phyloP scores from a whole-genome alignment of 1,140 invertebrate genomes.

The Bicyclus anynana region DNA sequence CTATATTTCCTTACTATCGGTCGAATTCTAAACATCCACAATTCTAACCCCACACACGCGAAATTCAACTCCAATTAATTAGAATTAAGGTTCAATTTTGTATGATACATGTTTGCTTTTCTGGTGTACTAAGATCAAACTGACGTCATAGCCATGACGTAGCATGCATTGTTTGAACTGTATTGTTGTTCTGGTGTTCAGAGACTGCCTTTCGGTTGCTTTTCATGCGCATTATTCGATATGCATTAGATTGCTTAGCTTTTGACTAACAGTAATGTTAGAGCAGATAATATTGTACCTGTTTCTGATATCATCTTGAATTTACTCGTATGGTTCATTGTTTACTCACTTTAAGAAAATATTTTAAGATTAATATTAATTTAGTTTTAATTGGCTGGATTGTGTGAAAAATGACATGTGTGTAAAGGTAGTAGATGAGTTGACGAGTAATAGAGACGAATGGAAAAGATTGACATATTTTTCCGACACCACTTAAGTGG shows the following conservation, averaged over 20 bases:
- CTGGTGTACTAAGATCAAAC: constrained; percentile 17
- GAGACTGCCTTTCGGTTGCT: constrained; percentile 22
- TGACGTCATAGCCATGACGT: constrained; percentile 30
- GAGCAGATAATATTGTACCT: no score
- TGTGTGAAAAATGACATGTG: no score
- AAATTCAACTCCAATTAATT: neutral
- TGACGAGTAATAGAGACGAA: no score
- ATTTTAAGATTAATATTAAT: no score
- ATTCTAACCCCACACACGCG: neutral
- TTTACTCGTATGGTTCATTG: no score
- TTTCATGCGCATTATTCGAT: constrained; percentile 22
- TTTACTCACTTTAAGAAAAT: no score
- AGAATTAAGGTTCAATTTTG: neutral
- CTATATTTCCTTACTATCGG: constrained; percentile 28
- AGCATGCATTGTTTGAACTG: constrained; percentile 32
- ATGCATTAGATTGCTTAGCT: constrained; percentile 6
- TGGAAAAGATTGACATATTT: no score
- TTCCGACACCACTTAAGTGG: no score
- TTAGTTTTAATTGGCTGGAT: no score
- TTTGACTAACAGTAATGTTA: neutral
- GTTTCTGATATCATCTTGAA: no score
- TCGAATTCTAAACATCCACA: constrained; percentile 14
- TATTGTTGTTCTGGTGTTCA: constrained; percentile 32
- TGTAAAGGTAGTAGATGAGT: no score
- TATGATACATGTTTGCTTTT: neutral